Percentiles rank a stretch among this genome's conserved stretches.
Evolutionary conservation across 2,113 vertebrate species (phyloP).

Genomic region (Egretta garzetta): DNA sequence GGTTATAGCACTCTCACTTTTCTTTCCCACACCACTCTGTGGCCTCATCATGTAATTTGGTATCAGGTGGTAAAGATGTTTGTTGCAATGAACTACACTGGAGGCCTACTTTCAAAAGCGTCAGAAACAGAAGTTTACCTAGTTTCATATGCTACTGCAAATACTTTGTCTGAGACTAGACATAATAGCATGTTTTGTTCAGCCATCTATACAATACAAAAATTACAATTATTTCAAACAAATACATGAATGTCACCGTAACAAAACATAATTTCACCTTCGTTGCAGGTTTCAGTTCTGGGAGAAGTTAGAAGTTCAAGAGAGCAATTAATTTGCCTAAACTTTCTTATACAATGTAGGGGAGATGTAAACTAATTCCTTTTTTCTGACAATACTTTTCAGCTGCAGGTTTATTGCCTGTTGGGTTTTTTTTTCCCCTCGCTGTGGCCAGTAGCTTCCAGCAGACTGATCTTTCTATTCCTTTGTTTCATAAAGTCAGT

Average conservation of each 20-base stretch:
- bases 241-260: background rate
- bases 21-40: fast-evolving
- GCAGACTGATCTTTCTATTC: background rate
- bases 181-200: background rate
- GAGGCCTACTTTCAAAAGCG: background rate
- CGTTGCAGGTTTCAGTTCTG: background rate
- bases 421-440: no score
- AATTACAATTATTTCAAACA: background rate
- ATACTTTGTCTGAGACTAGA: background rate
- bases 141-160: background rate
- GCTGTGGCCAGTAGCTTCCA: background rate
- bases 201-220: background rate
- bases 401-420: background rate
- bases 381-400: background rate
- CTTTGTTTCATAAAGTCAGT: background rate
- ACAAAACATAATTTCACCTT: background rate
- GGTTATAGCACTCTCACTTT: background rate
- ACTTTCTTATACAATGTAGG: background rate
- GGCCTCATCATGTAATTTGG: background rate
- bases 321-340: background rate
- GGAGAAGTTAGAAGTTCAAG: background rate
- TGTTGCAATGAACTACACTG: background rate
- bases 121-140: background rate
- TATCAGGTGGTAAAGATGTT: background rate
- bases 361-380: background rate